phyloP scores from a whole-genome alignment of 1,140 invertebrate genomes.

The Bombus soroeensis region DNA sequence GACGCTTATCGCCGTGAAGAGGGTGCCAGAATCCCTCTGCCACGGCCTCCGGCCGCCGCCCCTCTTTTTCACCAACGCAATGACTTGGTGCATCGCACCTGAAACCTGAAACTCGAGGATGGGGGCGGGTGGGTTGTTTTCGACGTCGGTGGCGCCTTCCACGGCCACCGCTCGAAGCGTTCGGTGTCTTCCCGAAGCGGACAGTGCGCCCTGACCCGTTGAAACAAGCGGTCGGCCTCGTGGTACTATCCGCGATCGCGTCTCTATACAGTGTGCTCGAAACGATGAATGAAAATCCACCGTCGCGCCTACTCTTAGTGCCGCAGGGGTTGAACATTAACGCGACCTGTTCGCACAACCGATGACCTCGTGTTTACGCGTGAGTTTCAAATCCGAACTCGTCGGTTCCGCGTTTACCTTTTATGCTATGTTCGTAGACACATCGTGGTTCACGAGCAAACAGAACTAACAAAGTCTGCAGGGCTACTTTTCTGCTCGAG shows the following conservation, averaged over 20 bases:
- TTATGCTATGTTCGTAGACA: background rate
- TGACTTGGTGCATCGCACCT: conserved; percentile 53
- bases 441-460: background rate
- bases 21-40: background rate
- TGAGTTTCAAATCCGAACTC: fast-evolving
- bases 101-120: conserved; percentile 13
- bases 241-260: conserved; percentile 50
- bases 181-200: conserved; percentile 57
- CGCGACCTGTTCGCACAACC: fast-evolving
- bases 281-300: conserved; percentile 76
- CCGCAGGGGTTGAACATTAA: background rate
- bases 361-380: background rate
- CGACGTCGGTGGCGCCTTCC: conserved; percentile 69
- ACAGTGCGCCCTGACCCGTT: conserved; percentile 77
- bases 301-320: background rate
- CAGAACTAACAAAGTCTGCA: no score
- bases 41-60: background rate
- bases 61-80: background rate
- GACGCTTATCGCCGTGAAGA: conserved; percentile 11
- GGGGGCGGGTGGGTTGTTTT: conserved; percentile 70
- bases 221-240: conserved; percentile 69
- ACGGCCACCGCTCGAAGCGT: conserved; percentile 54
- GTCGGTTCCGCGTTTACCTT: background rate
- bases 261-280: conserved; percentile 64
- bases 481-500: background rate